phyloP scores from a whole-genome alignment of 2,113 vertebrate genomes.

The Diphyllodes magnificus region DNA sequence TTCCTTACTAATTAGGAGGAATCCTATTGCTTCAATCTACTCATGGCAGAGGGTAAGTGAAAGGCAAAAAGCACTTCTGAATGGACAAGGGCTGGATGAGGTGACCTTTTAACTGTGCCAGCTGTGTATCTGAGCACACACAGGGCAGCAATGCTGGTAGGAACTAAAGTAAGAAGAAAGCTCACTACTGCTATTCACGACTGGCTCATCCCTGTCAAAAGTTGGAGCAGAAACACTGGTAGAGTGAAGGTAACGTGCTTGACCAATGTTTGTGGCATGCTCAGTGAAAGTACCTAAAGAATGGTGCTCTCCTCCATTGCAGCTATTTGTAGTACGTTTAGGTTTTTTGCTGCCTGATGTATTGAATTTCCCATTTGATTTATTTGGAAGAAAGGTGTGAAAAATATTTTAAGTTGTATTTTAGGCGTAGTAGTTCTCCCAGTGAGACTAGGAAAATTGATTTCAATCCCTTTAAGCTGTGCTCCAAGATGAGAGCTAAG shows the following conservation, averaged over 20 bases:
- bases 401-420: background rate
- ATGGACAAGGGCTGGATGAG: background rate
- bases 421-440: background rate
- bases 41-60: background rate
- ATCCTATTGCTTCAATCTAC: background rate
- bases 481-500: background rate
- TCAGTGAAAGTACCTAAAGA: background rate
- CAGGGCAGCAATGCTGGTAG: background rate
- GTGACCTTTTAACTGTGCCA: background rate
- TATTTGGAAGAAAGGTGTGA: background rate
- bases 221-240: background rate
- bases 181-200: background rate
- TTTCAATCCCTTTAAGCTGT: background rate
- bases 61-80: background rate
- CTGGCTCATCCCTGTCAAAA: background rate
- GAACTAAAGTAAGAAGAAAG: background rate
- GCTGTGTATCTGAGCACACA: background rate
- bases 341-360: background rate
- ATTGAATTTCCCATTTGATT: background rate
- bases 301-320: background rate
- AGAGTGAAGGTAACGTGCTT: background rate
- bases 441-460: background rate
- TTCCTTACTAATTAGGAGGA: background rate
- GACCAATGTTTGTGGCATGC: background rate
- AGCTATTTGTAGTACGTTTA: background rate